These are phyloP conservation scores for Slavum lentiscoides DNA, from an alignment of 2,888 invertebrate species.

Conservation along the genomic window DNA sequence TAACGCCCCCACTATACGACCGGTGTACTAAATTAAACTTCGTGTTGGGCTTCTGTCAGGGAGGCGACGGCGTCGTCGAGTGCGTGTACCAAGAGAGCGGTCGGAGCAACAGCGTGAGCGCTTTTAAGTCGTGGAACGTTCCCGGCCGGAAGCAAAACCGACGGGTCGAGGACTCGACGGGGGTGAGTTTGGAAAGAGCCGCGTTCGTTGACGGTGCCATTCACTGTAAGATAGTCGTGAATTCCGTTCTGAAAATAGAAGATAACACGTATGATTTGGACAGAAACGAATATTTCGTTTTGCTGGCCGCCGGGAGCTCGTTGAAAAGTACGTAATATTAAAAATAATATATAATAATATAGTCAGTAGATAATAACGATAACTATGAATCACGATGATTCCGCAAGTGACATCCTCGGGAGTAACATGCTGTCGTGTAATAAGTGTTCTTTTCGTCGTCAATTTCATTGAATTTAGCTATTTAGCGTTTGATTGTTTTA, in stretches of 20 bases:
- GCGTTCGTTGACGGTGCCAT: constrained; percentile 71
- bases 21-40: background rate
- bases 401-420: too few species aligned
- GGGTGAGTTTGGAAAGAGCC: constrained; percentile 68
- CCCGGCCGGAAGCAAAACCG: constrained; percentile 62
- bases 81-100: constrained; percentile 68
- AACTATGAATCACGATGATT: too few species aligned
- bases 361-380: too few species aligned
- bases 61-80: constrained; percentile 81
- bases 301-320: constrained; percentile 70
- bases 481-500: too few species aligned
- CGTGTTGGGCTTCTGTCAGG: constrained; percentile 60
- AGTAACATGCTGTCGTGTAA: too few species aligned
- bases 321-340: constrained; percentile 55
- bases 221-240: constrained; percentile 75
- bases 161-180: constrained; percentile 65
- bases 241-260: constrained; percentile 67
- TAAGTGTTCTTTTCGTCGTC: too few species aligned
- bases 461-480: too few species aligned
- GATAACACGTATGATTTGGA: constrained; percentile 72
- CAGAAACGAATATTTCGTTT: constrained; percentile 70
- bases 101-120: constrained; percentile 63
- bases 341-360: too few species aligned
- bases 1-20: too few species aligned
- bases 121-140: constrained; percentile 71